These are phyloP conservation scores for Cheilosia vulpina DNA, from an alignment of 2,888 invertebrate genomes.

Conservation along the genomic window DNA sequence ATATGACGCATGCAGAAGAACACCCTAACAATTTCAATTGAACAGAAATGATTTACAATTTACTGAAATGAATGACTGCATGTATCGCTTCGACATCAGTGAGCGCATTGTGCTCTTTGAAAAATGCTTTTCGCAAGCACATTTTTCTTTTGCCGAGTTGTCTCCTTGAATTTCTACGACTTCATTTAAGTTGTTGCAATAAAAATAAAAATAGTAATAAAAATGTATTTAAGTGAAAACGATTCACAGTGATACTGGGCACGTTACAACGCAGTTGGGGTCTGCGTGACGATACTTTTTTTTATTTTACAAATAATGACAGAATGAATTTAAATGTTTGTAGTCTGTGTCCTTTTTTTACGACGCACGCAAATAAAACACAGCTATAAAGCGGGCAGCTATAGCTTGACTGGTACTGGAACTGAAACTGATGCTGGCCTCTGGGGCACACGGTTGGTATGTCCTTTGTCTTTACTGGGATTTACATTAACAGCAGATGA, in stretches of 20 bases:
- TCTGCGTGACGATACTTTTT: conserved; percentile 16
- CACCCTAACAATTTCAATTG: too few species aligned
- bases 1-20: too few species aligned
- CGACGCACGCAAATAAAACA: conserved; percentile 27
- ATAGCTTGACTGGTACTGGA: not conserved
- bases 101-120: too few species aligned
- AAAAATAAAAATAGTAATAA: conserved; percentile 58
- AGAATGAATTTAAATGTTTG: conserved; percentile 37
- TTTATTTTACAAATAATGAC: conserved; percentile 15
- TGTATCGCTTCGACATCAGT: not conserved
- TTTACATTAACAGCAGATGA: not conserved
- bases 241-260: conserved; percentile 8
- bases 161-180: conserved; percentile 35
- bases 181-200: conserved; percentile 46
- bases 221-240: conserved; percentile 41
- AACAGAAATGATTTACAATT: too few species aligned
- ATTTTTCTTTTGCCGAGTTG: not conserved
- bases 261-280: not conserved
- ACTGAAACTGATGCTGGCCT: conserved; percentile 6
- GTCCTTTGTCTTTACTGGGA: not conserved
- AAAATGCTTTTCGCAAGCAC: not conserved
- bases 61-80: not conserved
- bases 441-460: not conserved
- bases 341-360: conserved; percentile 28
- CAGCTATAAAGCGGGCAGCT: conserved; percentile 16